A percentile compares a stretch with the other conserved stretches of the same genome.
Conservation (phyloP, 2,888 invertebrate species). For the Diadromus collaris region DNA sequence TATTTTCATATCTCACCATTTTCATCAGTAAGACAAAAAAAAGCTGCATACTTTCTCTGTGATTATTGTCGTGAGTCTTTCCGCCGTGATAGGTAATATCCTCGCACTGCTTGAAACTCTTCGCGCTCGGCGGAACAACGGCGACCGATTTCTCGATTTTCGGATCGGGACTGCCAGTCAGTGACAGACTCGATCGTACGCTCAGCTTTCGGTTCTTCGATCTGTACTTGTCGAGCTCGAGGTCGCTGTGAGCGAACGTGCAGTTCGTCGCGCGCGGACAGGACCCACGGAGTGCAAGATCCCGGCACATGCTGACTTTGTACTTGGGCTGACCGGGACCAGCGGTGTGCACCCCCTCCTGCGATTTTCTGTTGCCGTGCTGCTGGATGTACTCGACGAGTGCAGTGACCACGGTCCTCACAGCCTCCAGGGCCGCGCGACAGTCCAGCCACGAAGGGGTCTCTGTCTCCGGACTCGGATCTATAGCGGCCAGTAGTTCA, state of each 20-base stretch:
- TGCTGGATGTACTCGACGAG: slow-evolving; percentile 89
- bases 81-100: slow-evolving; percentile 75
- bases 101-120: slow-evolving; percentile 77
- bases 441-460: slow-evolving; percentile 85
- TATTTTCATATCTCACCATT: background rate
- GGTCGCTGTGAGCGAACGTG: slow-evolving; percentile 95
- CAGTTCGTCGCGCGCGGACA: slow-evolving; percentile 94
- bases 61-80: slow-evolving; percentile 72
- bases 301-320: slow-evolving; percentile 95
- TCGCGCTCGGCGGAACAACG: slow-evolving; percentile 66
- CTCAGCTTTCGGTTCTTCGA: slow-evolving; percentile 85
- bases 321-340: slow-evolving; percentile 86
- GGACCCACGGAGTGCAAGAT: slow-evolving; percentile 88
- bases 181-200: slow-evolving; percentile 71
- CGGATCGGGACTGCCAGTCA: slow-evolving; percentile 68
- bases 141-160: slow-evolving; percentile 74
- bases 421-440: slow-evolving; percentile 85
- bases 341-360: slow-evolving; percentile 81
- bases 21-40: background rate
- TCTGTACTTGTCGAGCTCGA: slow-evolving; percentile 92
- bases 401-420: slow-evolving; percentile 87
- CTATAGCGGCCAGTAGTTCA: slow-evolving; percentile 92
- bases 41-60: slow-evolving; percentile 73
- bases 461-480: slow-evolving; percentile 89
- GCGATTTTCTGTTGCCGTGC: slow-evolving; percentile 86